A percentile compares a stretch with the other conserved stretches of the same genome.
Conservation (phyloP, 2,888 invertebrate genomes). For the Heliconius sara region DNA sequence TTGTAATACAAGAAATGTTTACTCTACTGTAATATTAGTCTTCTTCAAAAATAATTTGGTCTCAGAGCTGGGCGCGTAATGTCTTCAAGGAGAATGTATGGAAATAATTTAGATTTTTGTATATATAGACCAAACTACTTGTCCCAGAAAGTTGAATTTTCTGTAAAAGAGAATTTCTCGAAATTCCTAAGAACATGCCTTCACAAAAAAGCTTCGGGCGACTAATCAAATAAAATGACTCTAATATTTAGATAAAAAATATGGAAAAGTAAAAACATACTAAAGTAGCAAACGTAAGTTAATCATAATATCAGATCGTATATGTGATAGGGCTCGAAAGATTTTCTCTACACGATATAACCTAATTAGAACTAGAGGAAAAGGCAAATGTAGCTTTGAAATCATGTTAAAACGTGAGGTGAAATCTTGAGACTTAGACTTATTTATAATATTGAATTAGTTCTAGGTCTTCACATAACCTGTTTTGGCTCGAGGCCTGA, state of each 20-base stretch:
- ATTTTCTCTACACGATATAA: neutral
- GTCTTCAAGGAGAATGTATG: no score
- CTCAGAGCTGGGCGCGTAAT: no score
- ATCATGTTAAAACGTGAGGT: neutral
- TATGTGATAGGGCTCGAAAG: neutral
- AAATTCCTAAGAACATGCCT: neutral
- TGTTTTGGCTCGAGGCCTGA: neutral
- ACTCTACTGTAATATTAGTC: no score
- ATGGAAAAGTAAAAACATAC: neutral
- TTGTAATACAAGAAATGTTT: no score
- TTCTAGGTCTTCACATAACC: neutral
- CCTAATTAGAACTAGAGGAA: neutral
- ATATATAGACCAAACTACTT: no score
- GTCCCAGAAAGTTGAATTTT: no score
- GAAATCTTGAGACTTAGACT: no score
- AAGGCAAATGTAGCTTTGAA: neutral
- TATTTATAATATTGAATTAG: neutral
- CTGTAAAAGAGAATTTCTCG: no score
- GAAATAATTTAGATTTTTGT: no score
- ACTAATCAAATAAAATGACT: neutral
- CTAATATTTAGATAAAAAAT: neutral
- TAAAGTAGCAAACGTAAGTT: neutral
- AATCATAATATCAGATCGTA: neutral
- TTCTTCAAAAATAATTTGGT: no score
- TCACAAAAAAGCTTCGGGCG: neutral